Conservation (phyloP, 2,113 vertebrate species). For the Marmota monax region DNA sequence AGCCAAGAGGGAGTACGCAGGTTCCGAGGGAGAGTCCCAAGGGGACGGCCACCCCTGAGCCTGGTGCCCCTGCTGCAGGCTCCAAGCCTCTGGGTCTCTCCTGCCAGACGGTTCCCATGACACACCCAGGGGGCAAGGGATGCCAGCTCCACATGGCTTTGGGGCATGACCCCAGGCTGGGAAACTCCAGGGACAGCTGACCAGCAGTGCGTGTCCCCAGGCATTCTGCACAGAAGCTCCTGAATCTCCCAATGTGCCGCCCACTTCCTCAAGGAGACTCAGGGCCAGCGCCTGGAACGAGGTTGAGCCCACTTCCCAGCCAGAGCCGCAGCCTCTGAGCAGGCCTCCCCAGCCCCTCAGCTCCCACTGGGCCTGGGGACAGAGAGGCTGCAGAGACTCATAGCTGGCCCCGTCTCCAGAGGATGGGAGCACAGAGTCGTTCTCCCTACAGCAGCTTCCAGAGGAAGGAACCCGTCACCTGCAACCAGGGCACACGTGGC, state of each 20-base stretch:
- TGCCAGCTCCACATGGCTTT: not conserved
- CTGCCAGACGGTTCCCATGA: not conserved
- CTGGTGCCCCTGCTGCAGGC: accelerated
- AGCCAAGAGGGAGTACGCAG: not conserved
- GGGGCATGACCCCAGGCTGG: not conserved
- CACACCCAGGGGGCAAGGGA: not conserved
- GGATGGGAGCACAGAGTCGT: not conserved
- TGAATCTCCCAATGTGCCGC: not conserved
- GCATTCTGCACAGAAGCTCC: not conserved
- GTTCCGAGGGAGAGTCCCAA: not conserved
- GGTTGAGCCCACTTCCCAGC: not conserved
- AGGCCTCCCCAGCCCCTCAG: not conserved
- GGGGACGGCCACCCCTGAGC: not conserved
- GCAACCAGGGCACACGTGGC: not conserved
- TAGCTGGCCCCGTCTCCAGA: not conserved
- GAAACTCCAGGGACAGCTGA: not conserved
- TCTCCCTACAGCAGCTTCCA: not conserved
- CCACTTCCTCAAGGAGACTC: not conserved
- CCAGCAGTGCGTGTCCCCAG: not conserved
- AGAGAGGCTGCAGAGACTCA: not conserved
- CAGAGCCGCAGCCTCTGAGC: not conserved
- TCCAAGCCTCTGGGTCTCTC: no score
- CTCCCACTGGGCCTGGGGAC: not conserved
- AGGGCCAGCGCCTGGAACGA: not conserved
- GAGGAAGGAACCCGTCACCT: not conserved